Conservation (phyloP, 2,888 invertebrate species). For the Dromius quadrimaculatus region DNA sequence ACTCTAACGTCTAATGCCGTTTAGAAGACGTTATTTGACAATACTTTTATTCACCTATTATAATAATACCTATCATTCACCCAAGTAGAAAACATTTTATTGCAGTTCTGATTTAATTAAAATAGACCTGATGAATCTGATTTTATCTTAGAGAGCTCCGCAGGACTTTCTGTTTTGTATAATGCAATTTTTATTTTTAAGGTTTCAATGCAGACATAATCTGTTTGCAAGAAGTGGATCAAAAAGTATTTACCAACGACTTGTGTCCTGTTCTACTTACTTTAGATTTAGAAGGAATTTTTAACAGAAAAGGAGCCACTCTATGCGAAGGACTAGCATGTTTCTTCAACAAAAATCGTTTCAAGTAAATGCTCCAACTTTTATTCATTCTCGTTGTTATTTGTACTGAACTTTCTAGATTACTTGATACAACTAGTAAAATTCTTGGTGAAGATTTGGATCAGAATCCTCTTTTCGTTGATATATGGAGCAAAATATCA, state of each 20-base stretch:
- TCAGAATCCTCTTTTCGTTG: conserved; percentile 68
- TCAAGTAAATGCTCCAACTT: conserved; percentile 68
- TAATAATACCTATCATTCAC: too few relatives aligned
- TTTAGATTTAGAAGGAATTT: conserved; percentile 72
- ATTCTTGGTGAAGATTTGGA: conserved; percentile 73
- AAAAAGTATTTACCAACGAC: conserved; percentile 78
- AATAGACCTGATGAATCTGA: too few relatives aligned
- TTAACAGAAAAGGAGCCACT: conserved; percentile 79
- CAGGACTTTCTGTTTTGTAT: too few relatives aligned
- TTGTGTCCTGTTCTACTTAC: conserved; percentile 72
- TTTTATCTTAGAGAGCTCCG: too few relatives aligned
- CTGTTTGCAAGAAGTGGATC: conserved; percentile 94
- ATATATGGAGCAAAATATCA: conserved; percentile 74
- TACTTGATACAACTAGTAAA: conserved; percentile 69
- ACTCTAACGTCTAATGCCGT: too few relatives aligned
- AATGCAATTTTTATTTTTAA: too few relatives aligned
- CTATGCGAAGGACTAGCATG: conserved; percentile 85
- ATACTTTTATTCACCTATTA: too few relatives aligned
- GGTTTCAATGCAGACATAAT: conserved; percentile 93
- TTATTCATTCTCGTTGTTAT: conserved; percentile 38
- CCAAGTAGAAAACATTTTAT: too few relatives aligned
- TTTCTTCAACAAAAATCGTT: conserved; percentile 79
- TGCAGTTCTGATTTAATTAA: too few relatives aligned
- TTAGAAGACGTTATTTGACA: too few relatives aligned
- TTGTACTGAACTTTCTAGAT: conserved; percentile 64